These are phyloP conservation scores for Helogale parvula DNA, from an alignment of 2,113 vertebrate species.

Conservation along the genomic window DNA sequence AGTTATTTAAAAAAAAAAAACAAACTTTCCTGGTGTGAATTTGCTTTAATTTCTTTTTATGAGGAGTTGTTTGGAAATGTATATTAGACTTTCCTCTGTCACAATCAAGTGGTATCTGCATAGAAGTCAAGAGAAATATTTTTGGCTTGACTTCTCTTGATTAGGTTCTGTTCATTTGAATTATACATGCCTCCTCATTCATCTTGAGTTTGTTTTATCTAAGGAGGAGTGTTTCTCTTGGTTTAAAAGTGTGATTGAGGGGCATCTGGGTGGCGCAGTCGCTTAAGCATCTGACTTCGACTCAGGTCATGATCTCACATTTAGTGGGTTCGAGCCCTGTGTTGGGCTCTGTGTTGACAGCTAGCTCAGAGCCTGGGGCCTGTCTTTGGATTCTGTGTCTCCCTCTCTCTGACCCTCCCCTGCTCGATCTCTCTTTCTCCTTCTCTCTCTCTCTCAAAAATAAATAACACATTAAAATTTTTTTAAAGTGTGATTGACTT, in stretches of 20 bases:
- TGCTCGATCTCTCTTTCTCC: too few species aligned
- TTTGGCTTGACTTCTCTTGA: constrained; percentile 38
- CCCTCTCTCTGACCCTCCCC: too few species aligned
- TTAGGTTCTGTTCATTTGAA: constrained; percentile 20
- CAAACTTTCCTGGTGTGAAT: background rate
- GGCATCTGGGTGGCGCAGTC: too few species aligned
- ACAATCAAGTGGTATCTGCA: background rate
- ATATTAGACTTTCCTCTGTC: background rate
- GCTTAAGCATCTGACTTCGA: too few species aligned
- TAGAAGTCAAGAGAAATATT: background rate
- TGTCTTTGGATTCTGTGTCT: too few species aligned
- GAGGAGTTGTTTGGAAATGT: constrained; percentile 48
- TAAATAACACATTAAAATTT: too few species aligned
- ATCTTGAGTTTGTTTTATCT: constrained; percentile 53
- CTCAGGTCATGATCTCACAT: too few species aligned
- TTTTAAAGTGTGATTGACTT: constrained; percentile 38
- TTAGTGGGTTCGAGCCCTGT: too few species aligned
- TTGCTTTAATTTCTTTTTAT: constrained; percentile 53
- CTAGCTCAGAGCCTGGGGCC: too few species aligned
- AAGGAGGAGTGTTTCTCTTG: background rate
- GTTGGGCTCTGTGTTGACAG: too few species aligned
- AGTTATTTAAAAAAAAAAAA: constrained; percentile 20
- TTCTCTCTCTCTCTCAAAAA: too few species aligned
- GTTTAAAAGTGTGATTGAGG: constrained; percentile 45
- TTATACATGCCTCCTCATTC: background rate